Evolutionary conservation across 2,888 invertebrate species (phyloP).

Genomic region (Ophioninae sp.): DNA sequence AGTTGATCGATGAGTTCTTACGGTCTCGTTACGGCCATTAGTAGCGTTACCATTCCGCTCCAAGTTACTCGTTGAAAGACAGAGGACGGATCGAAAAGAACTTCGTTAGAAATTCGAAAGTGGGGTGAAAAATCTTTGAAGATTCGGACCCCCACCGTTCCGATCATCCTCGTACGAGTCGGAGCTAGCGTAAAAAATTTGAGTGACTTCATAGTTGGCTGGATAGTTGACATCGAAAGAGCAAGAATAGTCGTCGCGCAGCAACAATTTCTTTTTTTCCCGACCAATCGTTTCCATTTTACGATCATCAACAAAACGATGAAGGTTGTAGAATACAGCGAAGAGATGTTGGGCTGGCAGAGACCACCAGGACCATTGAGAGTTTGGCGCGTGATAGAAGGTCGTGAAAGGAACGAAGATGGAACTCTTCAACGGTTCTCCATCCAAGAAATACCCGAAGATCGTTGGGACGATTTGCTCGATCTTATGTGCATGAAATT

Average conservation of each 20-base stretch:
- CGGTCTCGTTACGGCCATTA: background rate
- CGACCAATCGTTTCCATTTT: background rate
- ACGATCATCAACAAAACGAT: conserved; percentile 25
- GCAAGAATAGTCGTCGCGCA: background rate
- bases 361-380: conserved; percentile 71
- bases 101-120: background rate
- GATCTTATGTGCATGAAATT: conserved; percentile 72
- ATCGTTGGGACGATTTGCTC: conserved; percentile 72
- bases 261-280: too few species aligned
- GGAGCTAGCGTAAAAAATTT: background rate
- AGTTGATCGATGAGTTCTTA: background rate
- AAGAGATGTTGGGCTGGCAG: conserved; percentile 52
- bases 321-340: conserved; percentile 22
- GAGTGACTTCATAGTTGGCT: background rate
- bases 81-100: background rate
- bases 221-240: background rate
- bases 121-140: background rate
- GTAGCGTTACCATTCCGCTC: background rate
- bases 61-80: background rate
- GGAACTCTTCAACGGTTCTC: conserved; percentile 68
- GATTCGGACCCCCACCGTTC: background rate
- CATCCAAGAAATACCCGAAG: conserved; percentile 76
- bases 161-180: background rate
- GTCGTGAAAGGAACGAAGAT: conserved; percentile 62
- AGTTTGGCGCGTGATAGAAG: conserved; percentile 72